Conservation (phyloP, 2,888 invertebrate species). For the Torymus aiolomorphi region DNA sequence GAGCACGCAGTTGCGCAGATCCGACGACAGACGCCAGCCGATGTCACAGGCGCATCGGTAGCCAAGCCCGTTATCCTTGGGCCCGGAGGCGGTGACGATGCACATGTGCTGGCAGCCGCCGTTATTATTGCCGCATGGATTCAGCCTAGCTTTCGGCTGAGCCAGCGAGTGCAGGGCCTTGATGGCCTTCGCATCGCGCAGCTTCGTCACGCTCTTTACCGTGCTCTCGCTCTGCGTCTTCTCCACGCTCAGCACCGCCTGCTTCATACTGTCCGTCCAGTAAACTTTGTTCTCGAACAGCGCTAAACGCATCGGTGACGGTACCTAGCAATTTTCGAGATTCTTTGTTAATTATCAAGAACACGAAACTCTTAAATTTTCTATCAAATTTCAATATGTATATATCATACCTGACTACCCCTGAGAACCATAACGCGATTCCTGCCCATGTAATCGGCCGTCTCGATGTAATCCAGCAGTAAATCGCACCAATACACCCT, state of each 20-base stretch:
- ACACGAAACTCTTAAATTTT: background rate
- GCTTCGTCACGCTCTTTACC: conserved; percentile 87
- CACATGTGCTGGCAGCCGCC: conserved; percentile 96
- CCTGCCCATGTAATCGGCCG: conserved; percentile 93
- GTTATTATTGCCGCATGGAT: conserved; percentile 91
- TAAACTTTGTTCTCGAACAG: conserved; percentile 91
- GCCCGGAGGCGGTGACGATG: conserved; percentile 87
- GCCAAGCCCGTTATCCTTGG: conserved; percentile 82
- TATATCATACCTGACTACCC: conserved; percentile 79
- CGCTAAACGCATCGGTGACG: conserved; percentile 89
- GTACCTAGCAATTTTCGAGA: conserved; percentile 77
- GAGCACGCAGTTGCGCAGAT: conserved; percentile 87
- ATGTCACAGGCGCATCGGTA: conserved; percentile 95
- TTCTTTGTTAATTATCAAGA: too few species aligned
- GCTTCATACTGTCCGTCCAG: conserved; percentile 95
- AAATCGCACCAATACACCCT: conserved; percentile 98
- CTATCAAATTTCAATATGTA: too few species aligned
- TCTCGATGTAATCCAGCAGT: conserved; percentile 95
- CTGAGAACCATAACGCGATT: conserved; percentile 87
- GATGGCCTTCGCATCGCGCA: conserved; percentile 89
- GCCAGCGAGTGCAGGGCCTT: conserved; percentile 88
- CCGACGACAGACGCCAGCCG: conserved; percentile 84
- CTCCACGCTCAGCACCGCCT: conserved; percentile 91
- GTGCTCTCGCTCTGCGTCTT: conserved; percentile 88
- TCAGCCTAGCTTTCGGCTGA: conserved; percentile 82